These are phyloP conservation scores for Gallinago solitaria DNA, from an alignment of 2,797 vertebrate genomes.

Conservation along the genomic window DNA sequence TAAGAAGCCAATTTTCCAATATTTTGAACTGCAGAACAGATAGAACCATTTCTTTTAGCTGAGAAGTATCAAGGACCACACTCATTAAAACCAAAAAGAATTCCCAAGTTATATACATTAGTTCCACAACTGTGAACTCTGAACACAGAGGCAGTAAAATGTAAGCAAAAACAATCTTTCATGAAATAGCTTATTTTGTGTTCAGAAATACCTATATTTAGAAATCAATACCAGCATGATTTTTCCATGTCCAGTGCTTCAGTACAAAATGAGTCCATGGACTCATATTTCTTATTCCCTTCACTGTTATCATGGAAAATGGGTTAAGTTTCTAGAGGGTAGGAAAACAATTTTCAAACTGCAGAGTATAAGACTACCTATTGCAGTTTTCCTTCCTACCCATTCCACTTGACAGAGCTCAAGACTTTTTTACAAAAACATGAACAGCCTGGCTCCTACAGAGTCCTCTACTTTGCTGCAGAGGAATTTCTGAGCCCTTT, in stretches of 20 bases:
- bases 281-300: neutral
- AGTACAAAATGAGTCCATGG: neutral
- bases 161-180: neutral
- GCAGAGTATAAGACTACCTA: neutral
- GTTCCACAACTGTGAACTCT: neutral
- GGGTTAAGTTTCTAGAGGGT: neutral
- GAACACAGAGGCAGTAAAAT: neutral
- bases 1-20: neutral
- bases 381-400: neutral
- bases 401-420: neutral
- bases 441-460: neutral
- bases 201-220: neutral
- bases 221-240: neutral
- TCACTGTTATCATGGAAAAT: neutral
- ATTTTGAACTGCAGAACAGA: neutral
- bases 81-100: neutral
- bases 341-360: neutral
- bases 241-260: neutral
- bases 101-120: neutral
- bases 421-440: neutral
- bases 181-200: neutral
- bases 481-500: neutral
- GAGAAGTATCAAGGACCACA: neutral
- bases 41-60: neutral
- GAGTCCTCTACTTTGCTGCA: neutral